Evolutionary conservation across 2,113 vertebrate species (phyloP), one percentile per base, ranked within the genome.

Genomic region (Limnothrissa miodon): DNA sequence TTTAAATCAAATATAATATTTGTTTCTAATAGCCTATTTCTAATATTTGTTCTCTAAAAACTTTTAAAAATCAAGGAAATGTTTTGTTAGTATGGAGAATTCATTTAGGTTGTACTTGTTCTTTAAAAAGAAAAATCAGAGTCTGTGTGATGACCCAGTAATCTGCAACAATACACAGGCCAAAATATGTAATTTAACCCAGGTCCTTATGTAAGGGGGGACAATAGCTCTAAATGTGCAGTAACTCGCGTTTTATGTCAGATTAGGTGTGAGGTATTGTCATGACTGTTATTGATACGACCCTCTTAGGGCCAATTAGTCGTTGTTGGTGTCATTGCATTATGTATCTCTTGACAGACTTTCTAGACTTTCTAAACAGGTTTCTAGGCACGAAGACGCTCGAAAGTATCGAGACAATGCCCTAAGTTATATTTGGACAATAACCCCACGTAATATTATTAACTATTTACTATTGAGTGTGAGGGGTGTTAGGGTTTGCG

Each of bases 141-240:
- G 25, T 17, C 39, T 45, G 39, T 15, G 29, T 42, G 8, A 66
- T 42, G 45, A 46, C 21, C 11, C 33, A 13, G 39, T 74, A 78
- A n/a, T 74, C 66, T 25, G 15, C 45, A 78, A 79, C 45, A 70
- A 82, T 44, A 78, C 66, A 33, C 13, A 74, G 29, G 15, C 29
- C 29, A 36, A 74, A 74, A 74, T 36, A 33, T 74, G 66, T 74
- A 11, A 74, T 74, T 74, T 29, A 36, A 86, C 62, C 79, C 87
- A 87, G 89, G 83, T 87, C 81, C 78, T 81, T 17, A 85, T 82
- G 87, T 83, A 78, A 79, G 70, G 83, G 86, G 81, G 53, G 84
- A 90, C 90, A 90, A 87, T 80, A 45, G 87, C 83, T 84, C 85
- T 80, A 23, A 84, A 84, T 87, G 88, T 82, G 83, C 82, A 83